phyloP scores from a whole-genome alignment of 2,797 vertebrate species.

The Zenarchopterus dispar region DNA sequence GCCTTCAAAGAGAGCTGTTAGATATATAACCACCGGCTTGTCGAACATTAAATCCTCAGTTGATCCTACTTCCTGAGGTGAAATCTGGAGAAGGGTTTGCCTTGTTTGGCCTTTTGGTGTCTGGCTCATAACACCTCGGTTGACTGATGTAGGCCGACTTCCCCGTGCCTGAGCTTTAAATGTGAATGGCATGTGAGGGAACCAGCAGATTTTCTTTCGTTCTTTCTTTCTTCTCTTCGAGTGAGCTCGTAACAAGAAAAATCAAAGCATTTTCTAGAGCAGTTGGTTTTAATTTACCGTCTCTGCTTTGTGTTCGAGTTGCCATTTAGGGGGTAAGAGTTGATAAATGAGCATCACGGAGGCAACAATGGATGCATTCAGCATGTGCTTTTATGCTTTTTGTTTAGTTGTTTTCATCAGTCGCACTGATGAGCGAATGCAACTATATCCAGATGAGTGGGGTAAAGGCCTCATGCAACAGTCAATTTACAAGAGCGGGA shows the following conservation, averaged over 20 bases:
- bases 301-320: conserved; percentile 55
- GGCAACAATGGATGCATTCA: conserved; percentile 68
- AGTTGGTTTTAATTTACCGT: conserved; percentile 78
- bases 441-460: conserved; percentile 44
- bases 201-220: conserved; percentile 33
- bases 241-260: conserved; percentile 47
- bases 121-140: conserved; percentile 47
- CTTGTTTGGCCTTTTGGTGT: conserved; percentile 65
- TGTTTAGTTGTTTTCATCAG: conserved; percentile 52
- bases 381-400: conserved; percentile 50
- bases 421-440: conserved; percentile 4
- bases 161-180: conserved; percentile 32
- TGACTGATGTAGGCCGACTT: conserved; percentile 52
- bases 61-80: conserved; percentile 74
- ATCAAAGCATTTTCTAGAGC: conserved; percentile 52
- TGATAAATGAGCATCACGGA: conserved; percentile 63
- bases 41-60: conserved; percentile 65
- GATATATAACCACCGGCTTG: conserved; percentile 68
- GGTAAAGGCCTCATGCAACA: conserved; percentile 31
- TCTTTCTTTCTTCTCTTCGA: conserved; percentile 41
- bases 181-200: conserved; percentile 45
- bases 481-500: conserved; percentile 38
- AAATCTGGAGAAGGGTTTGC: conserved; percentile 68
- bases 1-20: conserved; percentile 68
- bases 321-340: conserved; percentile 32